phyloP scores from a whole-genome alignment of 1,140 invertebrate genomes.

The Formica selysi region DNA sequence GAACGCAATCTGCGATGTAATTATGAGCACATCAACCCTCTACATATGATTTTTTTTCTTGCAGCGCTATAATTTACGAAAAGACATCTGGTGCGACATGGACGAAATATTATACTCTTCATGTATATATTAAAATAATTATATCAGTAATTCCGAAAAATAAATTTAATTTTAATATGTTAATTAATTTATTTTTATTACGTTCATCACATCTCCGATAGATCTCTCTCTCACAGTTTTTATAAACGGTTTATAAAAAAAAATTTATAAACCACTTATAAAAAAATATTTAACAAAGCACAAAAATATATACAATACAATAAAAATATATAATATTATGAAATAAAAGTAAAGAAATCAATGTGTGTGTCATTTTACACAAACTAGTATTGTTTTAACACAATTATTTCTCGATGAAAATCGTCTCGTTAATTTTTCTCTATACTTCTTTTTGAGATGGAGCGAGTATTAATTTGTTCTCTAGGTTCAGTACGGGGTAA shows the following conservation, averaged over 20 bases:
- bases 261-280: not conserved
- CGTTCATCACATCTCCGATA: no score
- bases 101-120: no score
- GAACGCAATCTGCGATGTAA: constrained; percentile 3
- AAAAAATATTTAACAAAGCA: not conserved
- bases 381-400: not conserved
- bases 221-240: not conserved
- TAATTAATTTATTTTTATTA: no score
- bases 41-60: not conserved
- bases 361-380: not conserved
- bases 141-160: no score
- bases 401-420: not conserved
- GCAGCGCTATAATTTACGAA: no score
- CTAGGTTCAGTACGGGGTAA: not conserved
- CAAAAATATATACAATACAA: not conserved
- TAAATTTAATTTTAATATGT: no score
- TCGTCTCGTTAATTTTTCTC: not conserved
- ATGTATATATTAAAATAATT: no score
- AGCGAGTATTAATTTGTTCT: not conserved
- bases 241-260: no score
- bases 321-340: not conserved
- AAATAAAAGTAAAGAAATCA: no score
- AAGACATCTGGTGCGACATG: no score
- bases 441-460: not conserved
- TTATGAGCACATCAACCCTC: constrained; percentile 13